Evolutionary conservation across 2,888 invertebrate species (phyloP), one percentile per base, ranked within the genome.

Genomic region (Diplazon laetatorius): DNA sequence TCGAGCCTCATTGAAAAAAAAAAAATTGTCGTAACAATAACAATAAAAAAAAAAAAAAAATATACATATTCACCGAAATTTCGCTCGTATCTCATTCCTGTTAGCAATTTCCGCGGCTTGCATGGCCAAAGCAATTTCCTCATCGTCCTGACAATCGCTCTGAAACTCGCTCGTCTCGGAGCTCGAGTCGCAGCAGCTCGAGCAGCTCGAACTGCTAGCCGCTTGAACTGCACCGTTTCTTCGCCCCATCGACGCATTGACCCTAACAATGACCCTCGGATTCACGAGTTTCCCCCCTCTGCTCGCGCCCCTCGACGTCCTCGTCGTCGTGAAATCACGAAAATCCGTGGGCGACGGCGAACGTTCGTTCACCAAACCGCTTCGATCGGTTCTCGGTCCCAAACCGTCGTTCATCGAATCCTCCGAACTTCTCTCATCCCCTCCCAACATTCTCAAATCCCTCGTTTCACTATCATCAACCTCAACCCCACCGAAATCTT

Each of bases 21-120:
- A n/a, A n/a, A n/a, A n/a, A n/a, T n/a, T n/a, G n/a, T n/a, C n/a
- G n/a, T n/a, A n/a, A n/a, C n/a, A n/a, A n/a, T n/a, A n/a, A n/a
- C n/a, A n/a, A n/a, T n/a, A n/a, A n/a, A 25, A 20, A 59, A 18
- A 44, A 22, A 44, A 5, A 48, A 74, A 78, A 63, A 16, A 16
- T 25, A 83, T n/a, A n/a, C n/a, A n/a, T 85, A 90, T n/a, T n/a
- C 91, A 95, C 95, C 95, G 94, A 91, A 96, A 97, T 87, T 96
- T 95, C 1, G 96, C 94, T 65, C 97, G 91, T 5, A 96, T 95
- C 88, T 96, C 95, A 87, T 95, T 95, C 57, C 96, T 92, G 50
- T 95, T 95, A 0, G 96, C 96, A 35, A 96, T 92, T 90, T 97
- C 96, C 8, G 96, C 96, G 5, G 96, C 97, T 87, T 96, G 96